Base-by-base conservation (phyloP, 64 coral and sea anemone species). In the Anthopleura sola region DNA sequence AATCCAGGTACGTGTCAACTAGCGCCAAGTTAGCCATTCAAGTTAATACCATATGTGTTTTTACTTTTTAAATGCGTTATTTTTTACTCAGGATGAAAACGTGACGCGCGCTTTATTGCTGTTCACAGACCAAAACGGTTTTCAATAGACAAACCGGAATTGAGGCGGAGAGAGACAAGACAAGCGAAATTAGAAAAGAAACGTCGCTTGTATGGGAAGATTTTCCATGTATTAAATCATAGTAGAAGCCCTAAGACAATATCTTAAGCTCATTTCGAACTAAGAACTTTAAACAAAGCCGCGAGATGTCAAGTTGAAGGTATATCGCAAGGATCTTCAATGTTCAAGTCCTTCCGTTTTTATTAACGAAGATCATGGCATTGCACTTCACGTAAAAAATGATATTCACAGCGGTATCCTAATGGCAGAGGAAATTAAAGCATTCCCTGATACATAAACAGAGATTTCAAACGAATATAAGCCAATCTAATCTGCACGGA, bases 1-100 rank as follows among this genome's bases (percentile, higher is more conserved):
- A 99, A 99, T 64, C 93, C 97, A 40, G 97, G 97, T 99, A 99
- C 86, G 84, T 83, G 29, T 21, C 62, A 31, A 21, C 19, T 68
- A 26, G 11, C 2, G 39, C 17, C 1, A 29, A 53, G 23, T 50
- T 40, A 37, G 32, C 21, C 36, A 85, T 36, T 38, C 13, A 62
- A 34, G 26, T 14, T 77, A 34, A 44, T 79, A 23, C 44, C 18
- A 79, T 79, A 37, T 51, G 50, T 55, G 31, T 83, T 23, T 2
- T 19, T 4, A 20, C 15, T 21, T 78, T 78, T 78, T 48, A 6
- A 60, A 83, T 54, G 36, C 82, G 49, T 28, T n/a, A 83, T 60
- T 55, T n/a, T 24, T 55, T 20, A 18, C 21, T 37, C 39, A 47
- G 36, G 47, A 79, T 38, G 6, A 2, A 7, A 79, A 79, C 37